A percentile compares a stretch with the other conserved stretches of the same genome.
phyloP scores from a whole-genome alignment of 2,113 vertebrate genomes.

The Tonatia bakeri region DNA sequence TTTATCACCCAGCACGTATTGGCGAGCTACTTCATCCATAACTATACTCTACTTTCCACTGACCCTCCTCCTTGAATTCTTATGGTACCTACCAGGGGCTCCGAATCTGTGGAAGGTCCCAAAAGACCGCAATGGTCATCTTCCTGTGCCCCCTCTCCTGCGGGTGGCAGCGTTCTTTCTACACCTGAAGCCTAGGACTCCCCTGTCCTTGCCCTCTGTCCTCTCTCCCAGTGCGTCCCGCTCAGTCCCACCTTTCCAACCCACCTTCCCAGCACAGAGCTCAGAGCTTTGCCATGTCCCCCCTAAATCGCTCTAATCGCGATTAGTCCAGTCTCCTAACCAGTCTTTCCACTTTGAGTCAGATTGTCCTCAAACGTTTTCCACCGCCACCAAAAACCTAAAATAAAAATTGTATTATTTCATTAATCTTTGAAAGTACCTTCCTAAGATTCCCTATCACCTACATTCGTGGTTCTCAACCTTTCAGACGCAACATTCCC shows the following conservation, averaged over 20 bases:
- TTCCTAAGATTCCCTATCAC: neutral
- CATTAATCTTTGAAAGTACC: neutral
- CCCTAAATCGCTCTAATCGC: accelerated
- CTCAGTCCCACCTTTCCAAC: neutral
- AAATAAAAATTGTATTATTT: neutral
- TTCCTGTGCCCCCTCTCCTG: neutral
- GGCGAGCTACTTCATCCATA: neutral
- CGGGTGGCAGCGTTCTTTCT: too few relatives aligned
- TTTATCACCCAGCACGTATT: neutral
- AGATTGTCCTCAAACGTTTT: neutral
- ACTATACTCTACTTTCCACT: neutral
- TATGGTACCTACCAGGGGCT: neutral
- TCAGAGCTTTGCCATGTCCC: neutral
- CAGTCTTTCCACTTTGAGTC: neutral
- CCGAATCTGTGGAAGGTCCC: neutral
- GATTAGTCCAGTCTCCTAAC: too few relatives aligned
- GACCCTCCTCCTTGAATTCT: neutral
- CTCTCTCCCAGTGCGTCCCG: neutral
- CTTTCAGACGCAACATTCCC: neutral
- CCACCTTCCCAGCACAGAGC: neutral
- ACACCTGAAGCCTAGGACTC: neutral
- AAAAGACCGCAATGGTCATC: neutral
- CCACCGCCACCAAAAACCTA: neutral
- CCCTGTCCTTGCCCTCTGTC: neutral
- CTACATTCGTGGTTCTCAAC: neutral